Evolutionary conservation across 1,140 invertebrate species (phyloP).

Genomic region (Drosophila quadrilineata): DNA sequence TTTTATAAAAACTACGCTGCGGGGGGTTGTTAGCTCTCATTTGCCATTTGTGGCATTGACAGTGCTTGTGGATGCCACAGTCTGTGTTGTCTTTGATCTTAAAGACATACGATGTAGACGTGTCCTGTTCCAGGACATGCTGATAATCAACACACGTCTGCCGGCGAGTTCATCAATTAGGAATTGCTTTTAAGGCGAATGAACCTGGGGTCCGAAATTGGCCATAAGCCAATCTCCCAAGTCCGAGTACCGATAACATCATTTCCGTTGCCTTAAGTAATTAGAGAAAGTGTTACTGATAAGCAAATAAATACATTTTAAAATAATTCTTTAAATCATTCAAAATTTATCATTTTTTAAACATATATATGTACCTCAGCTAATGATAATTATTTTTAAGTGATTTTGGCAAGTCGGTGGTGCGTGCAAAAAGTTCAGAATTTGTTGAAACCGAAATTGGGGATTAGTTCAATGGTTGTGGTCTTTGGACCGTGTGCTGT

Average conservation of each 20-base stretch:
- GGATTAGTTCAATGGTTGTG: slow-evolving; percentile 3
- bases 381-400: slow-evolving; percentile 29
- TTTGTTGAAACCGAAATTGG: too few species aligned
- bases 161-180: slow-evolving; percentile 62
- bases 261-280: slow-evolving; percentile 11
- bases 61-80: slow-evolving; percentile 2
- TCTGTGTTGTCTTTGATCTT: slow-evolving; percentile 63
- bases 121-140: slow-evolving; percentile 16
- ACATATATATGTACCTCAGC: not conserved
- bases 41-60: slow-evolving; percentile 51
- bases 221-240: not conserved
- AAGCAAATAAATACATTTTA: too few species aligned
- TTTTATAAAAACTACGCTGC: slow-evolving; percentile 74
- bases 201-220: too few species aligned
- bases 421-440: too few species aligned
- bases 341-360: not conserved
- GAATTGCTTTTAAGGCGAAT: slow-evolving; percentile 23
- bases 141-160: slow-evolving; percentile 59
- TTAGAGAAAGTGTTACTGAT: too few species aligned
- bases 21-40: slow-evolving; percentile 30
- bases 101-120: slow-evolving; percentile 46
- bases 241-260: not conserved
- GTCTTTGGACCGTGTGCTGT: slow-evolving; percentile 6
- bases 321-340: not conserved
- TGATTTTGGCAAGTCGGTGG: slow-evolving; percentile 39